Evolutionary conservation across 2,113 vertebrate species (phyloP).

Genomic region (Chamaea fasciata): DNA sequence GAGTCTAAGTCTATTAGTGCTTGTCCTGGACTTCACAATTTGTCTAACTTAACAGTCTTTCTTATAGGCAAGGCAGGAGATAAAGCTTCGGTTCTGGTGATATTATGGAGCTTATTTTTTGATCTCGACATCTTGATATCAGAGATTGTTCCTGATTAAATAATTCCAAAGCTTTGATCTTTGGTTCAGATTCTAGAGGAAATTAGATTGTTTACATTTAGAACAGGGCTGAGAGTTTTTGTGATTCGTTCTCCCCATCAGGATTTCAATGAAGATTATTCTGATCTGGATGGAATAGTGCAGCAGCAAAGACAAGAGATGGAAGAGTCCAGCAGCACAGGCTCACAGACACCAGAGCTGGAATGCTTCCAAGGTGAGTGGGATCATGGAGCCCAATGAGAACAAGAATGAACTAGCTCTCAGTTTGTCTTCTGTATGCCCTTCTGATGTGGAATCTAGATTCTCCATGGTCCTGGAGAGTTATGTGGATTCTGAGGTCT

Average conservation of each 20-base stretch:
- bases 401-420: neutral
- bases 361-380: conserved; percentile 82
- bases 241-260: conserved; percentile 15
- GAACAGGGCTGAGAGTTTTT: neutral
- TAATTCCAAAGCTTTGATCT: neutral
- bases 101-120: neutral
- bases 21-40: neutral
- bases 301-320: conserved; percentile 73
- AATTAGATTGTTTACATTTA: neutral
- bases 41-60: neutral
- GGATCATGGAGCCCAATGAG: neutral
- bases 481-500: neutral
- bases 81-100: neutral
- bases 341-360: conserved; percentile 84
- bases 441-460: neutral
- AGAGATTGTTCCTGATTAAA: neutral
- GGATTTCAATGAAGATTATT: conserved; percentile 82
- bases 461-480: neutral
- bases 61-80: neutral
- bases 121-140: neutral
- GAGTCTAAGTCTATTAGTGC: neutral
- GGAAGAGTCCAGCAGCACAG: conserved; percentile 90
- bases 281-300: conserved; percentile 79
- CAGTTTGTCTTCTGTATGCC: neutral
- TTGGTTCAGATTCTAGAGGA: neutral